Evolutionary conservation across 2,113 vertebrate species (phyloP).

Genomic region (Bambusicola thoracicus): DNA sequence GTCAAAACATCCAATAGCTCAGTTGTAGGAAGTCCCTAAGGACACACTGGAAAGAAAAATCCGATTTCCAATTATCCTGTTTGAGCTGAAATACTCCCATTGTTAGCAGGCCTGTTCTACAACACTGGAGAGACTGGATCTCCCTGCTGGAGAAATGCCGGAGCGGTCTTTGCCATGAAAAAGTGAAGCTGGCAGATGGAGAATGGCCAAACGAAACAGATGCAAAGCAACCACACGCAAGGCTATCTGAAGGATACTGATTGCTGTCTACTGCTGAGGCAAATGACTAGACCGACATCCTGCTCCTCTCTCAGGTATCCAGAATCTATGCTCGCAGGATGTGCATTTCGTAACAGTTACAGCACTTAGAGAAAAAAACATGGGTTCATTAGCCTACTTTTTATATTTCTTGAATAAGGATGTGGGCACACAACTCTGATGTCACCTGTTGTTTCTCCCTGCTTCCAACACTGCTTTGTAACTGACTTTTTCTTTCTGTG

Average conservation of each 20-base stretch:
- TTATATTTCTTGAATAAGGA: neutral
- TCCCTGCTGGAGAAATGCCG: neutral
- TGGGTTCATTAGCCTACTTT: neutral
- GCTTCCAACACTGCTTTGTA: neutral
- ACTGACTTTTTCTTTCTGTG: neutral
- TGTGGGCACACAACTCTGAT: neutral
- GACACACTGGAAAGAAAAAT: neutral
- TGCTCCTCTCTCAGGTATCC: neutral
- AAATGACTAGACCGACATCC: neutral
- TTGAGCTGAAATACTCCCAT: neutral
- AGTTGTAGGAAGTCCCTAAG: neutral
- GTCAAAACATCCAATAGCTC: neutral
- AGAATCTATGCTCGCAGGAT: neutral
- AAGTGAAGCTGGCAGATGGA: neutral
- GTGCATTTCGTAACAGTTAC: neutral
- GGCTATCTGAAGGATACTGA: neutral
- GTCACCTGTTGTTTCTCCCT: neutral
- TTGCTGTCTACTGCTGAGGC: neutral
- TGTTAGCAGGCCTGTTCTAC: neutral
- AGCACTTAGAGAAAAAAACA: neutral
- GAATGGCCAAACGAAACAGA: neutral
- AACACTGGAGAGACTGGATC: neutral
- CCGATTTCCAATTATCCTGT: constrained; percentile 6
- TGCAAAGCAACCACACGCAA: neutral
- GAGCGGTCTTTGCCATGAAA: neutral